Conservation (phyloP, 2,113 vertebrate genomes). For the Vulpes lagopus region DNA sequence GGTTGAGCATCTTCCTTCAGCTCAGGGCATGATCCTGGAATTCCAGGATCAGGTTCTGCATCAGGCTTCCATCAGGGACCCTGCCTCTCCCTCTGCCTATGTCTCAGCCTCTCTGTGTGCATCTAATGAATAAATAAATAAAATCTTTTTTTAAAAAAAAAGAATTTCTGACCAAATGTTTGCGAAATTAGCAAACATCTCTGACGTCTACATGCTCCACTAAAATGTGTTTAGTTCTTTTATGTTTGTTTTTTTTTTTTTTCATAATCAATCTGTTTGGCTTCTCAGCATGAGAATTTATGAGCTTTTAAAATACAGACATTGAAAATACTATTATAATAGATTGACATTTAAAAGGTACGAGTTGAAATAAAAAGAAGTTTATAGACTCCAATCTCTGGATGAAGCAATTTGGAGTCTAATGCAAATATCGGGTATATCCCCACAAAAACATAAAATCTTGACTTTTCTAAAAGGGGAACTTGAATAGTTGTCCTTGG, state of each 20-base stretch:
- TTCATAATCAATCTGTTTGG: not conserved
- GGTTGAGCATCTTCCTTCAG: no score
- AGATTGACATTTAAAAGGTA: not conserved
- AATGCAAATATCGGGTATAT: not conserved
- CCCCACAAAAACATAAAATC: not conserved
- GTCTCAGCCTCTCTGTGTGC: no score
- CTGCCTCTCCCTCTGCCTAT: no score
- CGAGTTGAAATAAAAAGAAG: not conserved
- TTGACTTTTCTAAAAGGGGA: not conserved
- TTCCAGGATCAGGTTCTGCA: no score
- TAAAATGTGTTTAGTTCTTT: not conserved
- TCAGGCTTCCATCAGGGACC: no score
- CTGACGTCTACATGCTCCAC: not conserved
- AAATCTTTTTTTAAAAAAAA: not conserved
- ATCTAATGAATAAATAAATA: no score
- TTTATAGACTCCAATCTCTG: not conserved
- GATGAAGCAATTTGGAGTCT: not conserved
- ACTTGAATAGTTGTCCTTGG: not conserved
- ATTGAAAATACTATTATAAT: not conserved
- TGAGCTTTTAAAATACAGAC: not conserved
- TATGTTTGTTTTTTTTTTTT: not conserved
- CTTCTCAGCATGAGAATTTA: not conserved
- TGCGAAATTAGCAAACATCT: not conserved
- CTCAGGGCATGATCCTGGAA: no score
- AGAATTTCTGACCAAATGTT: not conserved